Evolutionary conservation across 2,797 vertebrate genomes (phyloP), one percentile per base, ranked within the genome.

Genomic region (Thalassophryne amazonica): DNA sequence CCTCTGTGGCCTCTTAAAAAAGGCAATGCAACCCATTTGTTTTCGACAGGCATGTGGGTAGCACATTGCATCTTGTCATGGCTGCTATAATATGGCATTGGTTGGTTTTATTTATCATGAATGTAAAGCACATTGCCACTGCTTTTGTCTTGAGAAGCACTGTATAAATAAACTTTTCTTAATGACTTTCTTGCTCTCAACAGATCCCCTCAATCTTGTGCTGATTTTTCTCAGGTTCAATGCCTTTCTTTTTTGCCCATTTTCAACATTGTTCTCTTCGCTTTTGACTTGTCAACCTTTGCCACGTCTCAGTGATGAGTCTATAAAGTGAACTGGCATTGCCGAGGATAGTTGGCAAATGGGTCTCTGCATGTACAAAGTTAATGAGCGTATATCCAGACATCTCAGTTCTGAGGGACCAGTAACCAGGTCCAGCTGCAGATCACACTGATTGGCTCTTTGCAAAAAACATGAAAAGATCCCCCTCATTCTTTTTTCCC

Each of bases 381-480:
- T 54, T 67, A 69, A 73, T 69, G 68, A 67, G 51, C 16, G 6
- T 52, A 41, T 61, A 67, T 50, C 42, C 27, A 38, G 59, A 78
- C 47, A 39, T 30, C 66, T 55, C 2, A 45, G 46, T 63, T 82
- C 65, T 54, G 29, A n/a, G 36, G 43, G 68, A 48, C 40, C 47
- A 17, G 30, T 51, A 62, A 35, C 42, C 49, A 29, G 16, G 49
- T 73, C 64, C 49, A 61, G 67, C 67, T 37, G 39, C 29, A 22
- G 46, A 41, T 39, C 45, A 51, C 31, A 40, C 46, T 68, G 64
- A 75, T 80, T 84, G 70, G 59, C 52, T 73, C 57, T 55, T 72
- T 73, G 49, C 58, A 81, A 80, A 73, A 75, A 85, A 80, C 61
- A 73, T 74, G 71, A 85, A 80, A 49, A 71, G 34, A 36, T 17